phyloP scores from a whole-genome alignment of 2,888 invertebrate species.

The Autographa gamma region DNA sequence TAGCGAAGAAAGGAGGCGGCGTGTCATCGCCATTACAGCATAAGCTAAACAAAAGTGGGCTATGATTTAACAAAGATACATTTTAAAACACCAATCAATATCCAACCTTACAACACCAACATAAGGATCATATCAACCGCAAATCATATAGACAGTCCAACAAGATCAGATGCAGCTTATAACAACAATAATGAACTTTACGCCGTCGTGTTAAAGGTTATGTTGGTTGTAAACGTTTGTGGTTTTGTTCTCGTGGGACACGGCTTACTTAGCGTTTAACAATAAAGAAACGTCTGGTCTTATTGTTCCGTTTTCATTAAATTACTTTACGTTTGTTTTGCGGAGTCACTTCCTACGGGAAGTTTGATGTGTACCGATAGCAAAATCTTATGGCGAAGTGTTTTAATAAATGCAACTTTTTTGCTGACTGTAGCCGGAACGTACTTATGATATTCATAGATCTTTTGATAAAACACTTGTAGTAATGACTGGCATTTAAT shows the following conservation, averaged over 20 bases:
- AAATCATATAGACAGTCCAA: slow-evolving; percentile 14
- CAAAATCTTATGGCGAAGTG: slow-evolving; percentile 17
- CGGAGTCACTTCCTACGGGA: slow-evolving; percentile 62
- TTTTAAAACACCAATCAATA: slow-evolving; percentile 9
- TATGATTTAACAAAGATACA: slow-evolving; percentile 58
- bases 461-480: not conserved
- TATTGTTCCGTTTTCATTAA: slow-evolving; percentile 64
- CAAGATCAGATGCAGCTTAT: slow-evolving; percentile 9
- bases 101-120: slow-evolving; percentile 25
- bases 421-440: not conserved
- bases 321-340: slow-evolving; percentile 64
- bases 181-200: slow-evolving; percentile 40
- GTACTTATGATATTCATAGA: not conserved
- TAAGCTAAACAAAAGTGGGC: slow-evolving; percentile 74
- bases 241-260: slow-evolving; percentile 54
- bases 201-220: slow-evolving; percentile 19
- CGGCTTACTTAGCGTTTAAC: slow-evolving; percentile 62
- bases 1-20: slow-evolving; percentile 71
- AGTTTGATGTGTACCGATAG: slow-evolving; percentile 39
- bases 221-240: slow-evolving; percentile 14
- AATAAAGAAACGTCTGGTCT: slow-evolving; percentile 63
- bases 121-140: slow-evolving; percentile 27
- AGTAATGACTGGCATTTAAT: not conserved
- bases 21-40: slow-evolving; percentile 74
- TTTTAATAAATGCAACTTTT: slow-evolving; percentile 10